phyloP scores from a whole-genome alignment of 2,797 vertebrate species.

The Lepus townsendii region DNA sequence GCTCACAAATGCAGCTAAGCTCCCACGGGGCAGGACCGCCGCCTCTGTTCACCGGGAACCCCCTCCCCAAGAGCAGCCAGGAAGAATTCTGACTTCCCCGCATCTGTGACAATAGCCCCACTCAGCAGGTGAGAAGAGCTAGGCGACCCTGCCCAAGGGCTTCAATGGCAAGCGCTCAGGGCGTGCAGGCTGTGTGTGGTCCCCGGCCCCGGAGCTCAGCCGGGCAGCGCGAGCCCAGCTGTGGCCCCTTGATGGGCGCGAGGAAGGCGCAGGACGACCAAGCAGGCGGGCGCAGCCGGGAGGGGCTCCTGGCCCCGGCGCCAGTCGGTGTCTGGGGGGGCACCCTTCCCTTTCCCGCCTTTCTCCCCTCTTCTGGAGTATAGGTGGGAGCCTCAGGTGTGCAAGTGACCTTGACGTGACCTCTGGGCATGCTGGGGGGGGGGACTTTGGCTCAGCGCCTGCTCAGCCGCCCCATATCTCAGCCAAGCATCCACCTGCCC shows the following conservation, averaged over 20 bases:
- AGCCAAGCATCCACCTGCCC: too few relatives aligned
- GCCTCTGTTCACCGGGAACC: not conserved
- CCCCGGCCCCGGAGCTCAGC: not conserved
- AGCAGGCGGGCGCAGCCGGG: not conserved
- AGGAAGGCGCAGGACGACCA: accelerated
- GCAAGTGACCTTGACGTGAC: too few relatives aligned
- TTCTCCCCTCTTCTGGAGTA: not conserved
- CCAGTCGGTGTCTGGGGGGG: too few relatives aligned
- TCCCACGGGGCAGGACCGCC: too few relatives aligned
- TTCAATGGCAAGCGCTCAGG: too few relatives aligned
- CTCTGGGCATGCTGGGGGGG: too few relatives aligned
- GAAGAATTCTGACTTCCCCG: not conserved
- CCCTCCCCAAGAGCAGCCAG: not conserved
- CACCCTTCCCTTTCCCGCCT: not conserved
- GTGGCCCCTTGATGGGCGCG: not conserved
- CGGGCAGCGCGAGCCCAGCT: not conserved
- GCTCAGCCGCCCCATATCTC: not conserved
- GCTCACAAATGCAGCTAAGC: too few relatives aligned
- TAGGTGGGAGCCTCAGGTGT: not conserved
- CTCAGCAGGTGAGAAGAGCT: not conserved
- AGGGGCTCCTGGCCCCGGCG: not conserved
- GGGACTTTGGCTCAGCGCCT: too few relatives aligned
- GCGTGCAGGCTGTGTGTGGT: not conserved
- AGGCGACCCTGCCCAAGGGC: not conserved
- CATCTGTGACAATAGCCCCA: accelerated